A percentile compares a stretch with the other conserved stretches of the same genome.
Conservation (phyloP, 2,888 invertebrate genomes). For the Rugalucina vietnamica region DNA sequence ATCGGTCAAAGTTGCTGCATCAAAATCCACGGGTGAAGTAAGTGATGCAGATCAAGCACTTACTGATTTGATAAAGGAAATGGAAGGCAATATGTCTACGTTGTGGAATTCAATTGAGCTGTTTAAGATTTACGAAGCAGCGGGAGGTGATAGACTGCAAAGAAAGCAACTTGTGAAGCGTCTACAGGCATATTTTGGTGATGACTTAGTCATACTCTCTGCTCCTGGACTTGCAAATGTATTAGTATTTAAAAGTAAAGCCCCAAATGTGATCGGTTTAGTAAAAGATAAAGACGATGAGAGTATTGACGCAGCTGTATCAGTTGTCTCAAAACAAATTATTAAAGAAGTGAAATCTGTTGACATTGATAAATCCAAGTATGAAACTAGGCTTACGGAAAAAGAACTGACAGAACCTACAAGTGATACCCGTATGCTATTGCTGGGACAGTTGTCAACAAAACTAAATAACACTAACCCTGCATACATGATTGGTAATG, state of each 20-base stretch:
- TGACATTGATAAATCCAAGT: background rate
- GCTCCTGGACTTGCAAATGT: slow-evolving; percentile 39
- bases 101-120: slow-evolving; percentile 25
- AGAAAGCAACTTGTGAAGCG: background rate
- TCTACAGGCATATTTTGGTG: background rate
- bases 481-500: background rate
- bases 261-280: slow-evolving; percentile 15
- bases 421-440: background rate
- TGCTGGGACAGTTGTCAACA: background rate
- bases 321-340: slow-evolving; percentile 18
- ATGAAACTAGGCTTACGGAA: slow-evolving; percentile 10
- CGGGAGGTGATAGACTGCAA: background rate
- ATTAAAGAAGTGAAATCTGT: slow-evolving; percentile 12
- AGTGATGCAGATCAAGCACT: no score
- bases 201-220: slow-evolving; percentile 39
- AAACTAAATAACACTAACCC: background rate
- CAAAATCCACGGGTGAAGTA: background rate
- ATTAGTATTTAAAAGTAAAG: slow-evolving; percentile 29
- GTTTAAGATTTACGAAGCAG: background rate
- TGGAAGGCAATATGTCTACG: slow-evolving; percentile 5
- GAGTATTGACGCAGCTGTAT: slow-evolving; percentile 4
- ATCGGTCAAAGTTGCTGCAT: no score
- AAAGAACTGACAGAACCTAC: background rate
- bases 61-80: background rate
- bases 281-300: slow-evolving; percentile 23